A percentile compares a stretch with the other conserved stretches of the same genome.
Conservation (phyloP, 35 echinoderm and acorn worm species). For the Hemicentrotus pulcherrimus region DNA sequence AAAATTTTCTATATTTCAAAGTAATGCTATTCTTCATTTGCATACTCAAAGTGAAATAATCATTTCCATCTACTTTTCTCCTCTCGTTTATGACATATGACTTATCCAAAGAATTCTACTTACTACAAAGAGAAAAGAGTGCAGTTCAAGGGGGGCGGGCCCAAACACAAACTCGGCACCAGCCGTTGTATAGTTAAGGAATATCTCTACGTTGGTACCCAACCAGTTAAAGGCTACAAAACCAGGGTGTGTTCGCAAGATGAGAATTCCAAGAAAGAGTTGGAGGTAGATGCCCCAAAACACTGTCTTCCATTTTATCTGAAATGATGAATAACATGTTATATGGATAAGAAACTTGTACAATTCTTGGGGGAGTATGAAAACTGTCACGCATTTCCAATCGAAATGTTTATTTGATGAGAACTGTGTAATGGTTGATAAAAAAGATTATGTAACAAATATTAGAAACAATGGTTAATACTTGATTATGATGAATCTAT, state of each 20-base stretch:
- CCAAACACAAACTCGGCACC: constrained; percentile 98
- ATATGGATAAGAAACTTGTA: not conserved
- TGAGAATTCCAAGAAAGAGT: constrained; percentile 84
- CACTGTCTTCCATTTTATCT: constrained; percentile 92
- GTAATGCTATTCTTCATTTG: too few relatives aligned
- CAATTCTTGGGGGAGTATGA: too few relatives aligned
- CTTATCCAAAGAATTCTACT: constrained; percentile 21
- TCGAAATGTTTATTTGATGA: too few relatives aligned
- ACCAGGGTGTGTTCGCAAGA: constrained; percentile 78
- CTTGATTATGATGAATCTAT: too few relatives aligned
- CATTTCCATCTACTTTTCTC: too few relatives aligned
- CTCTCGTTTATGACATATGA: too few relatives aligned
- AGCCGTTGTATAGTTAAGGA: constrained; percentile 81
- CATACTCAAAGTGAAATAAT: too few relatives aligned
- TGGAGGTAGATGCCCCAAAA: constrained; percentile 95
- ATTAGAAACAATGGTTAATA: too few relatives aligned
- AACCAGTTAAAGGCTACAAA: constrained; percentile 82
- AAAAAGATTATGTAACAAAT: too few relatives aligned
- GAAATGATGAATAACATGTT: constrained; percentile 13
- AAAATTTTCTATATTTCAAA: too few relatives aligned
- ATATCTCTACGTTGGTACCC: constrained; percentile 72
- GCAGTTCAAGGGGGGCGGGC: constrained; percentile 56
- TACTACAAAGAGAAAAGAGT: constrained; percentile 80
- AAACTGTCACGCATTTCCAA: too few relatives aligned
- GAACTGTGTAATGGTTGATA: too few relatives aligned